Conservation (phyloP, 2,888 invertebrate genomes). For the Diabrotica balteata region DNA sequence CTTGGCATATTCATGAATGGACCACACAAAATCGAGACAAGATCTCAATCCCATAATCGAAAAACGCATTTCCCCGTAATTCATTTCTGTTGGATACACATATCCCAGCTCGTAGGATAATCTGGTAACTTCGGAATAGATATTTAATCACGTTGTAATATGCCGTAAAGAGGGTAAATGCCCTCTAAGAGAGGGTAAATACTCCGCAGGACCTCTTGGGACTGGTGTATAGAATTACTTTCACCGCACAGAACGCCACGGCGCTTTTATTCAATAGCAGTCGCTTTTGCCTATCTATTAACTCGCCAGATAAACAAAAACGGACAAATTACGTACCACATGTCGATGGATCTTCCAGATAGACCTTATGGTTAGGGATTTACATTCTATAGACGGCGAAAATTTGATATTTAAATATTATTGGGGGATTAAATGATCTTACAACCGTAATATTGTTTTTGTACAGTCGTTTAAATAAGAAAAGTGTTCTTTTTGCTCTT, state of each 20-base stretch:
- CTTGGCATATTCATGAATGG: neutral
- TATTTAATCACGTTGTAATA: slow-evolving; percentile 58
- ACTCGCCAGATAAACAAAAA: slow-evolving; percentile 40
- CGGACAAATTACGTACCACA: slow-evolving; percentile 35
- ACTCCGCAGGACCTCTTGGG: slow-evolving; percentile 46
- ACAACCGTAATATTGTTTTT: too few species aligned
- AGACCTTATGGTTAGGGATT: neutral
- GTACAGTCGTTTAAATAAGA: too few species aligned
- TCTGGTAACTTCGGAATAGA: slow-evolving; percentile 50
- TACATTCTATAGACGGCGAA: neutral
- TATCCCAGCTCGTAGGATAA: slow-evolving; percentile 34
- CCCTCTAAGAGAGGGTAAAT: slow-evolving; percentile 54
- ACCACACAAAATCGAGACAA: slow-evolving; percentile 10
- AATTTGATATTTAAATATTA: too few species aligned
- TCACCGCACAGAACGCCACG: slow-evolving; percentile 47
- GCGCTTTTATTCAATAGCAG: slow-evolving; percentile 36
- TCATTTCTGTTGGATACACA: slow-evolving; percentile 19
- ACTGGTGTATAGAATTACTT: slow-evolving; percentile 53
- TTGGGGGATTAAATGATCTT: too few species aligned
- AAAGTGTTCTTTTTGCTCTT: too few species aligned
- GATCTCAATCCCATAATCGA: slow-evolving; percentile 21
- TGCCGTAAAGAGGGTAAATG: slow-evolving; percentile 54
- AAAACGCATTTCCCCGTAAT: slow-evolving; percentile 17
- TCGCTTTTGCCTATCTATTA: slow-evolving; percentile 42
- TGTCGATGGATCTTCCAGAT: slow-evolving; percentile 17